Evolutionary conservation across 1,140 invertebrate species (phyloP), one percentile per base, ranked within the genome.

Genomic region (Bombus confusus): DNA sequence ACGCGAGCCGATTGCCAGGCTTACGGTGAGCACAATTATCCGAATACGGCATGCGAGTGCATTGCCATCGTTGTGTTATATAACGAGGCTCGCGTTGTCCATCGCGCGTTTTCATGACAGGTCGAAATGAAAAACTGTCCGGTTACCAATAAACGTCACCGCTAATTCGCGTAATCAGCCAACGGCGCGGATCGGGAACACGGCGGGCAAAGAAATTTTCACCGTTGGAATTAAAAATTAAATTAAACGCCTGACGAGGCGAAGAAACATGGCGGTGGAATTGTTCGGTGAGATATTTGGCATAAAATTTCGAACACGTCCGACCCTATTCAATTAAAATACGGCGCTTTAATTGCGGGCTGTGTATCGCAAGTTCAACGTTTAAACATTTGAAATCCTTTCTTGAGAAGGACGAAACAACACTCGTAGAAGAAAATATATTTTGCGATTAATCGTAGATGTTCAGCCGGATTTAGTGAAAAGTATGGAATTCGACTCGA

Each of bases 161-260:
- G 80, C 39, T 82, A 82, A 82, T 82, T 62, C 72, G 41, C 47
- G 57, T 64, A 82, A 82, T 82, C 57, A 82, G 39, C 39, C 69
- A 18, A 0, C 25, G 39, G 37, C 12, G 39, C n/a, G 15, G 39
- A 52, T 6, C 22, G 31, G 0, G 13, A 6, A 64, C 2, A 43
- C 3, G 39, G 28, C 18, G 9, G 22, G 28, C 0, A 77, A 68
- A 8, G 28, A 37, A 76, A n/a, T 39, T 52, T 68, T 43, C 3
- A 12, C 25, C 4, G n/a, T 22, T 13, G 59, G 22, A 66, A 75
- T 83, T 64, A 66, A 83, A 47, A 73, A 76, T 76, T 12, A n/a
- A 59, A 47, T 52, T 37, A 47, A 64, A 62, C 39, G n/a, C 10
- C 25, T 0, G 5, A n/a, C 25, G 28, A 66, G 28, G 12, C 0